Base-by-base conservation (phyloP, 2,113 vertebrate species). In the Stercorarius parasiticus region DNA sequence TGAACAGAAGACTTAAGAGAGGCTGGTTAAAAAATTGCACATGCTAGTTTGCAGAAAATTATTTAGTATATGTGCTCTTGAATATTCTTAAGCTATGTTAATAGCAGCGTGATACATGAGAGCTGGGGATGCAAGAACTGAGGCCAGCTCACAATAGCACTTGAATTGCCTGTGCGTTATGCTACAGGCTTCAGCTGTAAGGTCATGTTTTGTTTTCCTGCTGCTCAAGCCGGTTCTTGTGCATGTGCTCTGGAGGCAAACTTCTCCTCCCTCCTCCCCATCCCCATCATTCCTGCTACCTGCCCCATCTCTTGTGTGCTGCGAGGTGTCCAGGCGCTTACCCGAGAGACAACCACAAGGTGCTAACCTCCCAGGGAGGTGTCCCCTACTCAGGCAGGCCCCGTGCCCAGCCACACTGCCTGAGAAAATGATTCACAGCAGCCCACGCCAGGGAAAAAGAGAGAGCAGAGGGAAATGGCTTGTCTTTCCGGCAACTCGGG, bases 161-260 rank as follows among this genome's bases (percentile, higher is more conserved):
- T 66, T 40, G 27, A 65, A 52, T 19, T 49, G 21, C 61, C 49
- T n/a, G 5, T 3, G 7, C 23, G 1, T 71, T 49, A 23, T 26
- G 52, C 34, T 74, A 10, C 23, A 49, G 77, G 20, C 2, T 3
- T 34, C 14, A 43, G 26, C 5, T 71, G 25, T 15, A 49, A 72
- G 52, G 45, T 17, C 23, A 6, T 23, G 23, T 59, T 71, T 64
- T 69, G 22, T 56, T 74, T 42, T 87, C 40, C 38, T 74, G 56
- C 23, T 6, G 5, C 58, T 52, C 3, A 1, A 38, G 47, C 27
- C 45, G 55, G 32, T 62, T 59, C 42, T 50, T 84, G 23, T 26
- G 30, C 1, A 3, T 5, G 0, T 55, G 23, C n/a, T 70, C 49
- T 42, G 38, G 32, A 73, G 50, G 38, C 0, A 0, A 83, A 30